Percentiles rank a stretch among this genome's conserved stretches.
Conservation (phyloP, 2,888 invertebrate species). For the Dicyrtomina minuta region DNA sequence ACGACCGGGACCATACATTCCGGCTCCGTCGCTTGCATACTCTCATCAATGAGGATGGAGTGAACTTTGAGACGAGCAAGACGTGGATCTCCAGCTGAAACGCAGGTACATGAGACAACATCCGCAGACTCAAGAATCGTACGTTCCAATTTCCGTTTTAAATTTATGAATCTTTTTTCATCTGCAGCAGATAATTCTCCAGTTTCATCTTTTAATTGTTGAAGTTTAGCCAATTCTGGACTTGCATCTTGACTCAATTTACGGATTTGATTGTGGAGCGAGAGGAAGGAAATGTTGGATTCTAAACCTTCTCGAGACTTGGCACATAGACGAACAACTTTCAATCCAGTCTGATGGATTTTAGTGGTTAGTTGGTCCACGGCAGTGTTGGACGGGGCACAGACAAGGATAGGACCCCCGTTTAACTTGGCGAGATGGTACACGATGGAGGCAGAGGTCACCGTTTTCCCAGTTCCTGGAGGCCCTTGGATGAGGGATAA, state of each 20-base stretch:
- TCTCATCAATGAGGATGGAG: constrained; percentile 94
- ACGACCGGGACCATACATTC: constrained; percentile 99
- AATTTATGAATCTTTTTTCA: constrained; percentile 85
- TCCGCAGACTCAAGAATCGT: constrained; percentile 92
- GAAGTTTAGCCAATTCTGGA: constrained; percentile 89
- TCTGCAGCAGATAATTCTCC: constrained; percentile 95
- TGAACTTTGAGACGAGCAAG: constrained; percentile 91
- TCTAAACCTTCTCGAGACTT: constrained; percentile 98
- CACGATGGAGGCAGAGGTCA: constrained; percentile 98
- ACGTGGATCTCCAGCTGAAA: constrained; percentile 95
- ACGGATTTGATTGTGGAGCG: constrained; percentile 94
- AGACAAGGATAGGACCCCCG: constrained; percentile 88
- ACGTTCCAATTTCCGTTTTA: constrained; percentile 88
- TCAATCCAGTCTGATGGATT: constrained; percentile 94
- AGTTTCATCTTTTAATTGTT: constrained; percentile 95
- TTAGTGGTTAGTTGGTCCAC: constrained; percentile 99
- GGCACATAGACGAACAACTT: constrained; percentile 89
- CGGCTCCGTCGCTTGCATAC: constrained; percentile 89
- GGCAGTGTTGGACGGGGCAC: constrained; percentile 98
- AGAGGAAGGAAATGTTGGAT: constrained; percentile 93
- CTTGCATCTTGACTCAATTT: constrained; percentile 81
- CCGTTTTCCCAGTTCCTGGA: constrained; percentile 97
- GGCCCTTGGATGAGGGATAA: constrained; percentile 94
- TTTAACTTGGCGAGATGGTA: constrained; percentile 95
- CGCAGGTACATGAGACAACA: constrained; percentile 98